Evolutionary conservation across 2,797 vertebrate species (phyloP), one percentile per base, ranked within the genome.

Genomic region (Melanotaenia boesemani): DNA sequence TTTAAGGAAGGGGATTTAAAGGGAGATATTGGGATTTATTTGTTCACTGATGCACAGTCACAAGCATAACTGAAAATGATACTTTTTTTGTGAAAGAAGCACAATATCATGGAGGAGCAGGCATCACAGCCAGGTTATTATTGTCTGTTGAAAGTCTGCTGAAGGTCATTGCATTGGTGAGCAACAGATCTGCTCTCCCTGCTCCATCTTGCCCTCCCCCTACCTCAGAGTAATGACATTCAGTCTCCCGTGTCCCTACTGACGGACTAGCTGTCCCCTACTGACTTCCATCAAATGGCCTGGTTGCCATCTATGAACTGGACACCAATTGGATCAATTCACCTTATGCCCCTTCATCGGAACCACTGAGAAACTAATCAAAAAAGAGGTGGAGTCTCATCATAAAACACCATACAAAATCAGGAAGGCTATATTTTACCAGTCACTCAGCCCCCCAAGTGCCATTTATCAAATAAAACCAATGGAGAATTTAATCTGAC

Each of bases 251-350:
- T 22, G 30, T 78, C 60, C 67, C 71, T 56, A 61, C 67, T 41
- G 6, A 76, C 56, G 34, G 75, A 84, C 75, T 77, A 46, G 20
- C 67, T 66, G 77, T 81, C 77, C 87, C 81, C 80, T 70, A 61
- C 79, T 72, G 74, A 79, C 86, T 90, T 75, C 80, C 77, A 90
- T 89, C 77, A 82, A 79, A 85, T 44, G 68, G 69, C 72, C 77
- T 20, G 71, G 76, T 83, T 70, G 66, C 77, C 64, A 66, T 84
- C 65, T 52, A 66, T 77, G 81, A 90, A 89, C 86, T 76, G 74
- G 82, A 88, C 82, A 83, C 83, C 67, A 2, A 66, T 81, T 44
- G 32, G 83, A 91, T 93, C 92, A 92, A 88, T 92, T 93, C 86
- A 86, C 88, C 86, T 87, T 32, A 79, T 89, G 82, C 86, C 82